These are phyloP conservation scores for Eristalis intricaria DNA, from an alignment of 2,888 invertebrate genomes.

Conservation along the genomic window DNA sequence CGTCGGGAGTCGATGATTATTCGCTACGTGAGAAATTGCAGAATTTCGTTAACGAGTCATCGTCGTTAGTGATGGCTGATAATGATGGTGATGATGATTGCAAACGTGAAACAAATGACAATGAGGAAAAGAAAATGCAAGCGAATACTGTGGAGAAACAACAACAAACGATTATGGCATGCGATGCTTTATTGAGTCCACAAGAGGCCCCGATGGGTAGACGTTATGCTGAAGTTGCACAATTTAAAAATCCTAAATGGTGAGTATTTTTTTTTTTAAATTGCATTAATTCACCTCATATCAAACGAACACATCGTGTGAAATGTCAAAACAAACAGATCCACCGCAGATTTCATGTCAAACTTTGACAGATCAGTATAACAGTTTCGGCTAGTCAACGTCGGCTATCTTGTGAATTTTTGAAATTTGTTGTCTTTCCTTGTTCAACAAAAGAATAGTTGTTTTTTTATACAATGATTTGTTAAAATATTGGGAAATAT, in stretches of 20 bases:
- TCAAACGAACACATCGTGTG: neutral
- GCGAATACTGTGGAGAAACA: conserved; percentile 57
- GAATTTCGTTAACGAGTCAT: conserved; percentile 78
- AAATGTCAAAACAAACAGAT: neutral
- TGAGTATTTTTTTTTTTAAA: conserved; percentile 71
- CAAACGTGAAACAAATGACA: conserved; percentile 60
- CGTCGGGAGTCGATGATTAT: conserved; percentile 79
- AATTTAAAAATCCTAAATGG: conserved; percentile 79
- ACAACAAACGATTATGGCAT: conserved; percentile 70
- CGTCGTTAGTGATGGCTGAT: conserved; percentile 61
- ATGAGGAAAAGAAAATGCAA: conserved; percentile 70
- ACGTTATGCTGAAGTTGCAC: conserved; percentile 81
- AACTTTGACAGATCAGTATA: too few relatives aligned
- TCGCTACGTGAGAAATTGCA: conserved; percentile 80
- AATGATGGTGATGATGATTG: conserved; percentile 63
- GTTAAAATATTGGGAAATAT: too few relatives aligned
- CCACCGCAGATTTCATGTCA: neutral
- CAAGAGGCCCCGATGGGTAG: conserved; percentile 81
- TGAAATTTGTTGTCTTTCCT: too few relatives aligned
- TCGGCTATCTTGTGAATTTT: too few relatives aligned
- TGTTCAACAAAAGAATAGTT: too few relatives aligned
- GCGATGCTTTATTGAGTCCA: conserved; percentile 80
- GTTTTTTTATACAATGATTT: too few relatives aligned
- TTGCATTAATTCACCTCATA: neutral
- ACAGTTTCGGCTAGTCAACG: too few relatives aligned